Evolutionary conservation across 2,113 vertebrate genomes (phyloP).

Genomic region (Otocyon megalotis): DNA sequence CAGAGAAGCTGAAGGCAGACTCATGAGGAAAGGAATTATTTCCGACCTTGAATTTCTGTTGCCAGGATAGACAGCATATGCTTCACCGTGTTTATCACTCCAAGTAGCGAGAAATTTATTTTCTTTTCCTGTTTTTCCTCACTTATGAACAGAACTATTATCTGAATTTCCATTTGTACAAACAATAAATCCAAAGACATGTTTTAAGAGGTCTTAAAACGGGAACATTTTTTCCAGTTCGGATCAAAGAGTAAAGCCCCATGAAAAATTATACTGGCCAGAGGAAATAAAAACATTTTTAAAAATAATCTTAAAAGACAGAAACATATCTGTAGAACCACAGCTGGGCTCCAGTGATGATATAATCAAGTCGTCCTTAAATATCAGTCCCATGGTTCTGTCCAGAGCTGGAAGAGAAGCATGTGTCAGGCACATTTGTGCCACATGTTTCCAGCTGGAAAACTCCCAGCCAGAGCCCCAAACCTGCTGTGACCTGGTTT

Average conservation of each 20-base stretch:
- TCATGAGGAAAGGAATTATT: conserved; percentile 77
- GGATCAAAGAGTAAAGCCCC: conserved; percentile 68
- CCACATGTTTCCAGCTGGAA: background rate
- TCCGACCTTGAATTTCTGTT: conserved; percentile 77
- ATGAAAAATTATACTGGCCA: conserved; percentile 66
- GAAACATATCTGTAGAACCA: conserved; percentile 63
- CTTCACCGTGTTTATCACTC: conserved; percentile 55
- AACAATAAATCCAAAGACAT: conserved; percentile 77
- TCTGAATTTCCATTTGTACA: conserved; percentile 65
- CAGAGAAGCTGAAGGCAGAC: conserved; percentile 59
- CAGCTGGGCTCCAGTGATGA: conserved; percentile 53
- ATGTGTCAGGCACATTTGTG: background rate
- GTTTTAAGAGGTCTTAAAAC: conserved; percentile 74
- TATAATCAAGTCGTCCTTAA: conserved; percentile 54
- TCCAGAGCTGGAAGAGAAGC: background rate
- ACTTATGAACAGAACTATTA: conserved; percentile 75
- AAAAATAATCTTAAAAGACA: conserved; percentile 63
- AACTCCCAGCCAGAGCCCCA: background rate
- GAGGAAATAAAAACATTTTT: conserved; percentile 64
- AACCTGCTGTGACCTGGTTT: background rate
- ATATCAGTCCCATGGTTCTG: background rate
- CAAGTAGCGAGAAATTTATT: conserved; percentile 75
- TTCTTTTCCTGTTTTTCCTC: conserved; percentile 78
- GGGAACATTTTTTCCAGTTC: conserved; percentile 67
- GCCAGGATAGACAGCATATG: conserved; percentile 64